Evolutionary conservation across 1,140 invertebrate species (phyloP).

Genomic region (Andricus grossulariae): DNA sequence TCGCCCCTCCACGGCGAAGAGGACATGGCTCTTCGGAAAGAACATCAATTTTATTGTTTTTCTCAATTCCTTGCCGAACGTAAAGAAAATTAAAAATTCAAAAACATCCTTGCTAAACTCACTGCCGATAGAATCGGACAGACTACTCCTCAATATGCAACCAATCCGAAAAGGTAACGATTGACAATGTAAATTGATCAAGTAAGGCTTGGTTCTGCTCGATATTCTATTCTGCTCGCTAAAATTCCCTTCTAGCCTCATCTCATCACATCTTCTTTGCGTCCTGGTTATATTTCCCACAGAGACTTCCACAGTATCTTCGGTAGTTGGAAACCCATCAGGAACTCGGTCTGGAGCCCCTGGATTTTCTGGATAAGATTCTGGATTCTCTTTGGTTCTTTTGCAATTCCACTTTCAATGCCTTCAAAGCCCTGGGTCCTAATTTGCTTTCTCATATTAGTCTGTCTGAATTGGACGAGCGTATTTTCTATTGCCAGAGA

Average conservation of each 20-base stretch:
- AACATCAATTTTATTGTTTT: constrained; percentile 75
- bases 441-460: not conserved
- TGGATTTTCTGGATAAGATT: constrained; percentile 19
- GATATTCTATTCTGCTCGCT: not conserved
- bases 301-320: constrained; percentile 50
- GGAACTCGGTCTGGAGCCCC: not conserved
- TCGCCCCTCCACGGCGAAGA: constrained; percentile 76
- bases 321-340: constrained; percentile 35
- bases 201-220: constrained; percentile 71
- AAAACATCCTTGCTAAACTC: constrained; percentile 41
- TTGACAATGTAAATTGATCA: constrained; percentile 75
- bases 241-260: constrained; percentile 24
- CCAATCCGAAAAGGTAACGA: constrained; percentile 63
- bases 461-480: constrained; percentile 26
- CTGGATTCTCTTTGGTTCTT: constrained; percentile 16
- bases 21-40: constrained; percentile 78
- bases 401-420: constrained; percentile 31
- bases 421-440: constrained; percentile 11
- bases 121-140: constrained; percentile 36
- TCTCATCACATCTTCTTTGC: constrained; percentile 42
- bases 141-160: constrained; percentile 41
- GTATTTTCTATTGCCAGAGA: constrained; percentile 61
- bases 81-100: constrained; percentile 70
- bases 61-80: constrained; percentile 69
- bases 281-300: constrained; percentile 71